Conservation (phyloP, 2,888 invertebrate genomes). For the Carabus problematicus region DNA sequence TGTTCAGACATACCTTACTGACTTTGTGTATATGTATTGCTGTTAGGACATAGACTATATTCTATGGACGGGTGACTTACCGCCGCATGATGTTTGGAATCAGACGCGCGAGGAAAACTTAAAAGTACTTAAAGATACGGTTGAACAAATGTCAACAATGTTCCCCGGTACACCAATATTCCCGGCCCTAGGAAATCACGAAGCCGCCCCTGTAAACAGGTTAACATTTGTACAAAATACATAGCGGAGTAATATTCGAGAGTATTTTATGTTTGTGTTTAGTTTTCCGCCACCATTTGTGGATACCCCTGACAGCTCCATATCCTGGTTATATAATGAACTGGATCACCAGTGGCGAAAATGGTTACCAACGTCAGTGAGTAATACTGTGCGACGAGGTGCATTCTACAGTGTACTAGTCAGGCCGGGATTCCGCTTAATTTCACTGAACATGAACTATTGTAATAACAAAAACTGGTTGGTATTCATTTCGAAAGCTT, state of each 20-base stretch:
- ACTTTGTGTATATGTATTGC: not conserved
- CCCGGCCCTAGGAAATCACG: conserved; percentile 95
- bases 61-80: conserved; percentile 95
- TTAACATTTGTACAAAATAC: conserved; percentile 53
- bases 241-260: too few species aligned
- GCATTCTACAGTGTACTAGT: conserved; percentile 93
- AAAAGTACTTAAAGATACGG: conserved; percentile 83
- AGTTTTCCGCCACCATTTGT: conserved; percentile 90
- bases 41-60: conserved; percentile 89
- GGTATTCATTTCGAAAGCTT: conserved; percentile 45
- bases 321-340: conserved; percentile 92
- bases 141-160: conserved; percentile 82
- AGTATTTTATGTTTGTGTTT: too few species aligned
- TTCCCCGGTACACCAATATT: conserved; percentile 94
- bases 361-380: conserved; percentile 89
- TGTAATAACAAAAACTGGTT: conserved; percentile 95
- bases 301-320: conserved; percentile 78
- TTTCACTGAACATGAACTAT: conserved; percentile 96
- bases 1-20: too few species aligned
- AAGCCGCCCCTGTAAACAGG: conserved; percentile 95
- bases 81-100: conserved; percentile 96
- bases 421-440: conserved; percentile 86
- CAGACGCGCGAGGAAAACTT: conserved; percentile 89
- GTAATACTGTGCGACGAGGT: conserved; percentile 83
- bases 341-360: conserved; percentile 88